A percentile compares a stretch with the other conserved stretches of the same genome.
Conservation (phyloP, 2,888 invertebrate genomes). For the Latheticus oryzae region DNA sequence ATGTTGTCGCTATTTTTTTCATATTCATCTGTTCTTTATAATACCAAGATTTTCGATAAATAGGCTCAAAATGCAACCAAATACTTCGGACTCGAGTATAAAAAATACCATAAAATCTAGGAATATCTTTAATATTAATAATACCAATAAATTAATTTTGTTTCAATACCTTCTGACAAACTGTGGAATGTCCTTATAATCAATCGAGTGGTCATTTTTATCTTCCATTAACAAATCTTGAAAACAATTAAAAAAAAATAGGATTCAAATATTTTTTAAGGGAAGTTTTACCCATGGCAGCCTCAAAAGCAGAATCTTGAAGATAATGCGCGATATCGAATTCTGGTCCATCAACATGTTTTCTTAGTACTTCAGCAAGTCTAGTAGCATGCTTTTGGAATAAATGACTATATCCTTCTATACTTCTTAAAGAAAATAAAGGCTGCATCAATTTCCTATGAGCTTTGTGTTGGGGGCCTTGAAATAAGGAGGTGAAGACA, state of each 20-base stretch:
- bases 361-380: conserved; percentile 39
- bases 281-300: conserved; percentile 44
- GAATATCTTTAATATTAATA: too few relatives aligned
- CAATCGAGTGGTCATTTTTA: conserved; percentile 18
- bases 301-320: conserved; percentile 47
- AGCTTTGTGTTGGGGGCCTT: conserved; percentile 43
- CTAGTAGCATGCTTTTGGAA: conserved; percentile 49
- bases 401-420: conserved; percentile 46
- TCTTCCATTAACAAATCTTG: conserved; percentile 25
- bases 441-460: conserved; percentile 48
- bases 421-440: conserved; percentile 44
- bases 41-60: conserved; percentile 1
- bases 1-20: background rate
- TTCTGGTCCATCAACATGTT: conserved; percentile 19
- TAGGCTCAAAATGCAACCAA: conserved; percentile 16
- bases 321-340: conserved; percentile 46
- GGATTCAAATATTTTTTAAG: background rate
- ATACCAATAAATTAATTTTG: too few relatives aligned
- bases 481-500: background rate
- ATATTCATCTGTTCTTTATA: conserved; percentile 16
- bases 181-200: conserved; percentile 25
- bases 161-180: conserved; percentile 5
- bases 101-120: conserved; percentile 19
- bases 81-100: conserved; percentile 12
- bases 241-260: background rate